Evolutionary conservation across 2,113 vertebrate species (phyloP).

Genomic region (Apodemus speciosus): DNA sequence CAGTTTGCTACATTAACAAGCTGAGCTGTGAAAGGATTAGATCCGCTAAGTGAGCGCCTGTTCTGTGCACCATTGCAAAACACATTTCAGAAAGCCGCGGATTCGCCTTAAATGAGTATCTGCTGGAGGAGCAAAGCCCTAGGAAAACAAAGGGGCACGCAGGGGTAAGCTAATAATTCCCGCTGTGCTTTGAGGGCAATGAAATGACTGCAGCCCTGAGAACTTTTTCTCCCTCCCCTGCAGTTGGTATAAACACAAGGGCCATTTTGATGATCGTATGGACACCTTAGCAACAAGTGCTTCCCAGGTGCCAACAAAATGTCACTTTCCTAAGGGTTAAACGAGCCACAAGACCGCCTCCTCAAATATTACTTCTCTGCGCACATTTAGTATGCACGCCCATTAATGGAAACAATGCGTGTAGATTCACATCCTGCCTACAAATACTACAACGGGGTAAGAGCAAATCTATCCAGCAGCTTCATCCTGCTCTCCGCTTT

Average conservation of each 20-base stretch:
- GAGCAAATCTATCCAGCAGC: slow-evolving; percentile 83
- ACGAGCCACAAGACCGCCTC: slow-evolving; percentile 61
- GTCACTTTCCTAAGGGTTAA: slow-evolving; percentile 78
- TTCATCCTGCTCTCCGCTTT: slow-evolving; percentile 81
- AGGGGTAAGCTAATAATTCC: slow-evolving; percentile 80
- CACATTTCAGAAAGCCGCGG: slow-evolving; percentile 74
- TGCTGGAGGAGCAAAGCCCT: slow-evolving; percentile 77
- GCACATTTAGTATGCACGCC: slow-evolving; percentile 52
- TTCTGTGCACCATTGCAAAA: slow-evolving; percentile 70
- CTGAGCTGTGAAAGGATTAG: slow-evolving; percentile 75
- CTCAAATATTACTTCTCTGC: slow-evolving; percentile 58
- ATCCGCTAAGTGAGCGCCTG: slow-evolving; percentile 72
- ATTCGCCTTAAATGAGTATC: slow-evolving; percentile 76
- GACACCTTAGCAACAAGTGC: slow-evolving; percentile 77
- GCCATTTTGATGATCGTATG: slow-evolving; percentile 80
- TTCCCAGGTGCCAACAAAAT: slow-evolving; percentile 77
- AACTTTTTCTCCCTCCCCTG: slow-evolving; percentile 77
- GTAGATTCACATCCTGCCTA: slow-evolving; percentile 71
- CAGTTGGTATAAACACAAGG: slow-evolving; percentile 80
- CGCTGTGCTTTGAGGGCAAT: slow-evolving; percentile 80
- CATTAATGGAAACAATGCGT: slow-evolving; percentile 71
- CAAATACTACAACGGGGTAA: slow-evolving; percentile 74
- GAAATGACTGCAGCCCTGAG: slow-evolving; percentile 79
- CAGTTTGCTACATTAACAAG: slow-evolving; percentile 79
- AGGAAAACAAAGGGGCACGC: slow-evolving; percentile 78